phyloP scores from a whole-genome alignment of 2,113 vertebrate genomes.

The Tursiops truncatus region DNA sequence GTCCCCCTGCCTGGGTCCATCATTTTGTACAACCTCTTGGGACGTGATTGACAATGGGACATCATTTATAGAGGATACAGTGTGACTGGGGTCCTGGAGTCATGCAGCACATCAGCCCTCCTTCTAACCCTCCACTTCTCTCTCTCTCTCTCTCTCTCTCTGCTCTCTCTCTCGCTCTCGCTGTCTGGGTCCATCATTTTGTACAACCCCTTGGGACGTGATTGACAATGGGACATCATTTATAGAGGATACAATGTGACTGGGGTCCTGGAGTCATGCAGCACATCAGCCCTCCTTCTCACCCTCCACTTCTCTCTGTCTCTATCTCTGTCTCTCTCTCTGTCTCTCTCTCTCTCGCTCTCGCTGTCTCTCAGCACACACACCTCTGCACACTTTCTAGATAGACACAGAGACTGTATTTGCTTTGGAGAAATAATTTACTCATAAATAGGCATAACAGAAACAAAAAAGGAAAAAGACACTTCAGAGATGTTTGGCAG shows the following conservation, averaged over 20 bases:
- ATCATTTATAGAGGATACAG: background rate
- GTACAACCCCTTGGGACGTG: background rate
- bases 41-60: background rate
- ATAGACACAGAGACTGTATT: background rate
- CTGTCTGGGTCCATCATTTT: background rate
- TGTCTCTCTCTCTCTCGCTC: background rate
- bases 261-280: background rate
- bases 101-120: background rate
- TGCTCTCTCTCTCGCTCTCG: background rate
- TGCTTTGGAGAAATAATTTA: background rate
- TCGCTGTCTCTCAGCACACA: background rate
- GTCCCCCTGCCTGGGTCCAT: background rate
- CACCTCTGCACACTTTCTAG: background rate
- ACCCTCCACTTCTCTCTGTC: background rate
- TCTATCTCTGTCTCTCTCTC: no score
- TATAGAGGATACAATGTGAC: background rate
- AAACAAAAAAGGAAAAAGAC: background rate
- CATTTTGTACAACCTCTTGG: background rate
- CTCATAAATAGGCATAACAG: background rate
- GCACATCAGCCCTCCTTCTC: background rate
- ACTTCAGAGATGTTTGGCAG: background rate
- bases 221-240: background rate
- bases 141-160: background rate
- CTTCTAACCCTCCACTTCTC: accelerated
- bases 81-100: background rate